Base-by-base conservation (phyloP, 2,888 invertebrate species). In the Aspidiotus destructor region DNA sequence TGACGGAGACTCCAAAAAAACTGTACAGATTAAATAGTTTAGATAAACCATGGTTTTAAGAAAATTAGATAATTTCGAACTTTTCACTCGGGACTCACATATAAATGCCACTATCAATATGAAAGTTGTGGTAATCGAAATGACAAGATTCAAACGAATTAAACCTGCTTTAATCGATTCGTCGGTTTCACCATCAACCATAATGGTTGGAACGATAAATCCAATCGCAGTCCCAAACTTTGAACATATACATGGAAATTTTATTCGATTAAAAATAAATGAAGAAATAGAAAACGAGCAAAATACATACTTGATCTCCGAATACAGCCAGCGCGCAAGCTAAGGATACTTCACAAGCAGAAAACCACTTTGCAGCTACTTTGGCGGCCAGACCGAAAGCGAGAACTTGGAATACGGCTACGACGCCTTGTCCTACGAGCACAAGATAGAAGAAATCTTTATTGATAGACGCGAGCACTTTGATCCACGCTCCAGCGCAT, bases 321-420 rank as follows among this genome's bases (percentile, higher is more conserved):
- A 99, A 98, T 11, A 99, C 97, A 8, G 98, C 98, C 72, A 97
- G 86, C 75, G 97, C 92, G 80, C 96, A 96, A 0, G 98, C 98
- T 0, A 93, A 92, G 9, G 96, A 95, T 7, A 97, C 95, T 80
- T 97, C 92, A 75, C 91, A 86, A 0, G 93, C 88, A 0, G 97
- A 96, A 77, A 99, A 99, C 98, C 98, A 99, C 52, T 95, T 91
- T 0, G 98, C 97, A 0, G 98, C 96, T 72, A 98, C 79, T 63
- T 89, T 80, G 0, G 98, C 91, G 0, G 98, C 98, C 62, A 98
- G 85, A 72, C 93, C 93, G 62, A 98, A 81, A 70, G 97, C 86
- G 79, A 94, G 98, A 40, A 95, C 88, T 80, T 97, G 95, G 2
- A 95, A 89, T 44, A 88, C 75, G 1, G 89, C 90, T 71, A 89